Base-by-base conservation (phyloP, 2,113 vertebrate species). In the Drymodes brunneopygia region DNA sequence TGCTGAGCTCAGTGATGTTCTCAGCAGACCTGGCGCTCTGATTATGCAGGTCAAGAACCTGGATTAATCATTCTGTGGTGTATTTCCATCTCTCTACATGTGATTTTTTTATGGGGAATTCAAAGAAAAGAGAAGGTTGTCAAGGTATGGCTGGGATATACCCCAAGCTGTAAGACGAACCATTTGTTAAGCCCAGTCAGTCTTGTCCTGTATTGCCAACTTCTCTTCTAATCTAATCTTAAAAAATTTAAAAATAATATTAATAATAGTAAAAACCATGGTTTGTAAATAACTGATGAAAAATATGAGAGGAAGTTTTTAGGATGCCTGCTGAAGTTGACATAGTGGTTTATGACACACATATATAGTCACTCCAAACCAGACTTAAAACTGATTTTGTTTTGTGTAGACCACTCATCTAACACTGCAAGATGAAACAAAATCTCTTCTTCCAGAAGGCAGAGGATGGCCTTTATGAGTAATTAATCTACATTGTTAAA, bases 361-460 rank as follows among this genome's bases (percentile, higher is more conserved):
- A 22, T 15, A 10, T 5, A 12, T 6, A 36, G 12, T 17, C 0
- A 2, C 8, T 47, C 21, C 3, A 15, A 17, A 50, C 12, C 28
- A 36, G 28, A 62, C 20, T 6, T 35, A 42, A 65, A 15, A 47
- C 2, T 7, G 27, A 7, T 18, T 54, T 54, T 38, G 19, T 65
- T 42, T 72, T 15, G 0, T 57, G 9, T 35, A 29, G 13, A 8
- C 2, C 35, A 33, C 38, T 40, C 12, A 31, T 31, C 9, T 53
- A 62, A 61, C 2, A 16, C 15, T 53, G 6, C 5, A 58, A 73
- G 16, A 64, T 5, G 42, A 75, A 71, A 14, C 2, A 58, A 80
- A 73, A 64, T 15, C 0, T 12, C 9, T 61, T 35, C 9, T 64
- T 78, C 24, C 7, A 38, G 38, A 38, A 38, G 38, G 12, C 11